Evolutionary conservation across 1,140 invertebrate species (phyloP).

Genomic region (Cheumatopsyche charites): DNA sequence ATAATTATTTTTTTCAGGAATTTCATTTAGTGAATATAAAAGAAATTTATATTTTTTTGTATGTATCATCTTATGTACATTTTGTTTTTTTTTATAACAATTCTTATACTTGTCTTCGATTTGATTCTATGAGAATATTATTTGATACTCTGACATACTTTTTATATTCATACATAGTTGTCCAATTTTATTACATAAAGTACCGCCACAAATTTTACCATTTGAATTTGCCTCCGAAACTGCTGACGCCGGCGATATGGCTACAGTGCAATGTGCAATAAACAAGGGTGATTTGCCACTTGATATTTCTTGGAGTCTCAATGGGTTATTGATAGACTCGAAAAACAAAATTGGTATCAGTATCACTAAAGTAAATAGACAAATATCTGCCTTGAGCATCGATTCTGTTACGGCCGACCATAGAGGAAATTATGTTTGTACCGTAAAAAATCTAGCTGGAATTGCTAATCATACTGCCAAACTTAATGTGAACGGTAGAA

Average conservation of each 20-base stretch:
- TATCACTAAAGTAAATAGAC: constrained; percentile 67
- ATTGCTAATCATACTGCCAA: constrained; percentile 61
- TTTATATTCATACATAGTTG: not conserved
- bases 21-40: no score
- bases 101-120: no score
- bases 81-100: no score
- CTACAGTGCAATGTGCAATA: constrained; percentile 73
- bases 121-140: no score
- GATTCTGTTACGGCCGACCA: constrained; percentile 62
- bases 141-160: no score
- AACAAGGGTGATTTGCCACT: constrained; percentile 76
- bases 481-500: constrained; percentile 65
- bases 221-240: constrained; percentile 74
- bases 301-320: constrained; percentile 71
- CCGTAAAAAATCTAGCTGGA: constrained; percentile 65
- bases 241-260: constrained; percentile 76
- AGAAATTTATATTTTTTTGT: no score
- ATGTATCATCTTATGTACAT: no score
- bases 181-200: constrained; percentile 44
- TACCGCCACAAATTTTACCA: constrained; percentile 61
- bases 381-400: constrained; percentile 70
- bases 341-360: constrained; percentile 61
- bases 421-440: constrained; percentile 70
- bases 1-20: no score
- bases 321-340: constrained; percentile 59